Evolutionary conservation across 2,797 vertebrate species (phyloP).

Genomic region (Lerista edwardsae): DNA sequence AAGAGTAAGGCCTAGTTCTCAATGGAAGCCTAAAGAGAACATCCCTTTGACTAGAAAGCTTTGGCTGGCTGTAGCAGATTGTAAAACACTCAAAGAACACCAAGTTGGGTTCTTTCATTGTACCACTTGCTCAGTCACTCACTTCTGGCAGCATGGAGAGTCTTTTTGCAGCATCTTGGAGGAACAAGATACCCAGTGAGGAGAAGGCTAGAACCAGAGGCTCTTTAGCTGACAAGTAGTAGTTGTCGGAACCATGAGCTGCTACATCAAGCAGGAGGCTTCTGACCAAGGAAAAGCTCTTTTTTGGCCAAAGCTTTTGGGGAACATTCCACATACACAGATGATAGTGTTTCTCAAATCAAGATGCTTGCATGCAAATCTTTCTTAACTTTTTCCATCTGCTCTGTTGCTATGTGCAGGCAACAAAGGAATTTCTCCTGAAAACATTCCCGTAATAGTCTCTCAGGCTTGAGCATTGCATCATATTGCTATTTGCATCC

Average conservation of each 20-base stretch:
- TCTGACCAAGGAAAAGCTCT: neutral
- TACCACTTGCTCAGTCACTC: neutral
- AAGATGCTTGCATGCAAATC: slow-evolving; percentile 39
- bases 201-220: neutral
- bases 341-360: slow-evolving; percentile 48
- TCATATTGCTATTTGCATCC: slow-evolving; percentile 29
- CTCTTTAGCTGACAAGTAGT: neutral
- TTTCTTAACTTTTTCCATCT: slow-evolving; percentile 36
- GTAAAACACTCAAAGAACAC: neutral
- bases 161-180: neutral
- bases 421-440: slow-evolving; percentile 7
- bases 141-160: neutral
- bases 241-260: neutral
- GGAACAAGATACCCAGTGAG: neutral
- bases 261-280: neutral
- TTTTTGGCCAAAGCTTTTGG: slow-evolving; percentile 24
- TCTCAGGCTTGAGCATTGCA: slow-evolving; percentile 21
- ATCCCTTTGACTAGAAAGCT: neutral
- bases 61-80: neutral
- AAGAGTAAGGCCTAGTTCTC: slow-evolving; percentile 3
- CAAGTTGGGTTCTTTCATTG: neutral
- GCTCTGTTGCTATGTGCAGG: neutral
- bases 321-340: slow-evolving; percentile 50
- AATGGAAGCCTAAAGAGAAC: neutral
- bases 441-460: slow-evolving; percentile 26